Conservation (phyloP, 2,888 invertebrate species). For the Acanthococcus lagerstroemiae region DNA sequence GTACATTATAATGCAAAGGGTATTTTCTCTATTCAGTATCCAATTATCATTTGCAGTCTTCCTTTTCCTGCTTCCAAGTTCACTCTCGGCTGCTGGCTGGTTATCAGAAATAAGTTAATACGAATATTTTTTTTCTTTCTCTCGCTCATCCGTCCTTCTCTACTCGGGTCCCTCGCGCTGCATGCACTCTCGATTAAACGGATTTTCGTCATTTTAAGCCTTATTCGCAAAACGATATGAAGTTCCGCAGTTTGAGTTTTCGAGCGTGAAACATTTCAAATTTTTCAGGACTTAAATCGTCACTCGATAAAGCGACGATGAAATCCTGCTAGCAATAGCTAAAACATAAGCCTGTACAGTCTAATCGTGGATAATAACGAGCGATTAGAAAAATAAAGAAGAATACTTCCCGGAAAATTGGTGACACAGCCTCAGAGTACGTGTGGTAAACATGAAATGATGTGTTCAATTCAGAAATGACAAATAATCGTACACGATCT, state of each 20-base stretch:
- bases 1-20: conserved; percentile 28
- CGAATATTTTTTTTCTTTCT: neutral
- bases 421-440: too few relatives aligned
- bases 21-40: conserved; percentile 6
- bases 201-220: neutral
- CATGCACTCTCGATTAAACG: neutral
- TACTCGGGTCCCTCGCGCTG: neutral
- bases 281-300: too few relatives aligned
- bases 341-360: neutral
- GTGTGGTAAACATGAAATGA: too few relatives aligned
- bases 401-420: neutral
- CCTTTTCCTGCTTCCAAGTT: neutral
- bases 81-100: neutral
- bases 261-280: conserved; percentile 1
- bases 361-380: neutral
- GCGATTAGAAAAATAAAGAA: neutral
- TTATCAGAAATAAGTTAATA: neutral
- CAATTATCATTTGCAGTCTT: conserved; percentile 9
- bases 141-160: neutral
- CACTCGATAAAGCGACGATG: too few relatives aligned
- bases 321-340: too few relatives aligned
- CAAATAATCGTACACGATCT: too few relatives aligned
- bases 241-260: neutral
- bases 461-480: too few relatives aligned
- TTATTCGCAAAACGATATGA: neutral